Evolutionary conservation across 2,113 vertebrate species (phyloP).

Genomic region (Tichodroma muraria): DNA sequence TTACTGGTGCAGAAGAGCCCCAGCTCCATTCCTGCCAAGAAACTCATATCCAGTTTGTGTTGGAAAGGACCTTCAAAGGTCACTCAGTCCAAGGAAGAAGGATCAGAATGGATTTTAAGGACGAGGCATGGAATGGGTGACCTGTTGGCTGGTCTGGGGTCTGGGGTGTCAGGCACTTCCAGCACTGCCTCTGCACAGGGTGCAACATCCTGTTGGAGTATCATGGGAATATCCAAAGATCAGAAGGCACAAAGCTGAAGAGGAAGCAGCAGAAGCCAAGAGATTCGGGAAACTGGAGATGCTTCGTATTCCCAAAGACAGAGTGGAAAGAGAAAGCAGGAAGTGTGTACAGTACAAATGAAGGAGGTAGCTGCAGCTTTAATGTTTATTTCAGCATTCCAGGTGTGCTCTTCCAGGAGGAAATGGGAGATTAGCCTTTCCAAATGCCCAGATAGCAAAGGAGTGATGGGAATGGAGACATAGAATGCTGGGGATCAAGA

Average conservation of each 20-base stretch:
- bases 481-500: not conserved
- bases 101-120: not conserved
- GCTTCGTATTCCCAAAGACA: not conserved
- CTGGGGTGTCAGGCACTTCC: not conserved
- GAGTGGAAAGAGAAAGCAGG: not conserved
- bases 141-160: not conserved
- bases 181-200: not conserved
- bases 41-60: not conserved
- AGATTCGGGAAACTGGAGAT: not conserved
- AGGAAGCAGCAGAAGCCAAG: not conserved
- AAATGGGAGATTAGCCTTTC: not conserved
- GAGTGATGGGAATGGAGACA: not conserved
- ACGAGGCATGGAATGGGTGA: not conserved
- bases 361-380: not conserved
- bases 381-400: not conserved
- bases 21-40: not conserved
- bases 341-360: accelerated
- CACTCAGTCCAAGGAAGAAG: not conserved
- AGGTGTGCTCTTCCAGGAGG: not conserved
- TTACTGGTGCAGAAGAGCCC: not conserved
- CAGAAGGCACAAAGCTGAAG: not conserved
- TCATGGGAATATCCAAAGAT: not conserved
- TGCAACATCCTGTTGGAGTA: not conserved
- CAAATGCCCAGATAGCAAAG: not conserved
- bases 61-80: not conserved